phyloP scores from a whole-genome alignment of 2,888 invertebrate species.

The Schizaphis graminum region DNA sequence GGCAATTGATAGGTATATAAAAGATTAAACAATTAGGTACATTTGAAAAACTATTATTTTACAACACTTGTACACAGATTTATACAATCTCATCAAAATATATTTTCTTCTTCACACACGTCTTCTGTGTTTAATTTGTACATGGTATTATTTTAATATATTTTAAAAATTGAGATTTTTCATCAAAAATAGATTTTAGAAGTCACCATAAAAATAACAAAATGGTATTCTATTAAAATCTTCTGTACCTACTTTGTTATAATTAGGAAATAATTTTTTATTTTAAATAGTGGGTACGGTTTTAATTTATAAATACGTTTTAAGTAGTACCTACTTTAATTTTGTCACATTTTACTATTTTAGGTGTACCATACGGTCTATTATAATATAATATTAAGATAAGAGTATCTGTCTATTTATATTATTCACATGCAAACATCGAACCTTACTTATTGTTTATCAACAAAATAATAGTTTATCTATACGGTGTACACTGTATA shows the following conservation, averaged over 20 bases:
- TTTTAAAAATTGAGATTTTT: neutral
- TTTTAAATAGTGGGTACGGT: neutral
- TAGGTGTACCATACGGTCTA: neutral
- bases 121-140: neutral
- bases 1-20: too few species aligned
- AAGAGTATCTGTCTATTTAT: neutral
- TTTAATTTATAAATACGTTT: neutral
- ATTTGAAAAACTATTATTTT: neutral
- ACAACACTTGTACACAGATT: neutral
- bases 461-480: neutral
- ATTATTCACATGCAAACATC: neutral
- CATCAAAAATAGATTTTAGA: neutral
- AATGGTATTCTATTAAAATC: neutral
- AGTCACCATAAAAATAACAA: neutral
- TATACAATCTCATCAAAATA: neutral
- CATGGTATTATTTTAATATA: neutral
- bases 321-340: neutral
- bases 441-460: neutral
- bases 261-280: neutral
- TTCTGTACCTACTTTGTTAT: neutral
- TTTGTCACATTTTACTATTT: neutral
- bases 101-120: neutral
- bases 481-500: neutral
- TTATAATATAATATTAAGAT: neutral
- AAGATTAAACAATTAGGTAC: too few species aligned